Percentiles rank a stretch among this genome's conserved stretches.
These are phyloP conservation scores for Pipistrellus pipistrellus DNA, from an alignment of 2,797 vertebrate genomes.

Conservation along the genomic window DNA sequence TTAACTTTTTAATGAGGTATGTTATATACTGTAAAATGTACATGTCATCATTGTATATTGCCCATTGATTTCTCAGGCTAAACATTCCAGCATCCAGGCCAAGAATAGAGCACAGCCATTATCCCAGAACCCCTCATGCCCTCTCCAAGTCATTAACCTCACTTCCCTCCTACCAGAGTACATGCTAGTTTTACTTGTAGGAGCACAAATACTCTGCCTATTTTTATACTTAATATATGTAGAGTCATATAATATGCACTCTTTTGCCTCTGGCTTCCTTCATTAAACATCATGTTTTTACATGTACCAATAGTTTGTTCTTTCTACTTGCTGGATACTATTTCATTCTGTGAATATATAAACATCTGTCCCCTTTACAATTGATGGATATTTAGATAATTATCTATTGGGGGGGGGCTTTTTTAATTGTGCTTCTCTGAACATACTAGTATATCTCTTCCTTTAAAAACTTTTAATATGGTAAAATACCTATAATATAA, in stretches of 20 bases:
- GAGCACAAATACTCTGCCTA: conserved; percentile 6
- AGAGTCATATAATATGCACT: background rate
- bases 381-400: background rate
- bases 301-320: background rate
- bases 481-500: background rate
- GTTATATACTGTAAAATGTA: background rate
- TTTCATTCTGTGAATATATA: background rate
- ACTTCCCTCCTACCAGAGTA: background rate
- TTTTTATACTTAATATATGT: conserved; percentile 36
- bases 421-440: conserved; percentile 3
- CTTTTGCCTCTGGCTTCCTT: conserved; percentile 22
- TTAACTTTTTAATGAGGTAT: background rate
- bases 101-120: background rate
- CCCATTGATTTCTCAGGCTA: background rate
- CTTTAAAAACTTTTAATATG: background rate
- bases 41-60: background rate
- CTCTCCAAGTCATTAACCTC: background rate
- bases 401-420: background rate
- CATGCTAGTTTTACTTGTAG: background rate
- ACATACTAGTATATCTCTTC: background rate
- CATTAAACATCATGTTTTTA: background rate
- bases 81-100: background rate
- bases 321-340: background rate
- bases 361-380: background rate
- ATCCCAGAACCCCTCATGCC: background rate